Evolutionary conservation across 2,797 vertebrate species (phyloP), one percentile per base, ranked within the genome.

Genomic region (Neoniphon sammara): DNA sequence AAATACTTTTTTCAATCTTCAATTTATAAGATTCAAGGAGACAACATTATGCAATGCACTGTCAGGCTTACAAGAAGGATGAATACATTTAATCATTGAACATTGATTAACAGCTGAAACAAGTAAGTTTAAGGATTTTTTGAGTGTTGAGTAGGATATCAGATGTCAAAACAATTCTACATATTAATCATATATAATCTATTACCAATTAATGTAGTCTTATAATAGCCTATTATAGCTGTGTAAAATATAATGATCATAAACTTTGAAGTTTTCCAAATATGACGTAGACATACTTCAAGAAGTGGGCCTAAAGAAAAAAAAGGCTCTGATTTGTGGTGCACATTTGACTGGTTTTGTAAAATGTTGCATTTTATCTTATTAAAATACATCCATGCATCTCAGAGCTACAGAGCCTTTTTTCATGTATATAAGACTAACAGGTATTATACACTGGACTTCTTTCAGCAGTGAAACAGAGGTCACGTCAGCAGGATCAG

Each of bases 141-240:
- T 27, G 25, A 27, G 39, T 42, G 39, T 81, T 74, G 54, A 82
- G 62, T 34, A 71, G 47, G 63, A 67, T 80, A 83, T 87, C 53
- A 57, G 63, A 67, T 80, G 82, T 87, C 53, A 57, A 50, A 87
- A 70, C 65, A 50, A 75, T 39, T 39, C 69, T 7, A 73, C 77
- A 36, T 52, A 20, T 65, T n/a, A n/a, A n/a, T n/a, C n/a, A n/a
- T n/a, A n/a, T n/a, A n/a, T n/a, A n/a, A 42, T 25, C 61, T 53
- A 71, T 78, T 53, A 57, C 9, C 8, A 23, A 63, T 66, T 74
- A 56, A 70, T 53, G 36, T 36, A 2, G 7, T 36, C 9, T 36
- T 36, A 7, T 57, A 36, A 57, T 30, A 20, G 31, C 12, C 12
- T 64, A 31, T 57, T n/a, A 27, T 34, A 53, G 30, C 27, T 46